Evolutionary conservation across 2,113 vertebrate species (phyloP).

Genomic region (Egretta garzetta): DNA sequence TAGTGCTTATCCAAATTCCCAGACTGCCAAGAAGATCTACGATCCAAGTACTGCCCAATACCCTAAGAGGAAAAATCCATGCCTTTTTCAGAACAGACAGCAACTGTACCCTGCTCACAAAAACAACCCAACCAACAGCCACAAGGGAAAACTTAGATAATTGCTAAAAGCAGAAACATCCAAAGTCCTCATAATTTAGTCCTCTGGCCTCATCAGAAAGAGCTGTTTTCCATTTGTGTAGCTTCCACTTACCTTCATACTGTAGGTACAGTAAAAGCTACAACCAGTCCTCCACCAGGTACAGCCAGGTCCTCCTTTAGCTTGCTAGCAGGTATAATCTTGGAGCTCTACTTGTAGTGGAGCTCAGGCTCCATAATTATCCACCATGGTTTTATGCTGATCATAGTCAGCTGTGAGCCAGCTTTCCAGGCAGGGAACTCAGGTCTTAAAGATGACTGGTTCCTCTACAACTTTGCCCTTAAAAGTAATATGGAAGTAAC

Average conservation of each 20-base stretch:
- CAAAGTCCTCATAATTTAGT: rapidly evolving
- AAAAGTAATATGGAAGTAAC: neutral
- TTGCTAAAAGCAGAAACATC: neutral
- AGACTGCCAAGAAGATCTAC: neutral
- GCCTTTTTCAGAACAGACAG: neutral
- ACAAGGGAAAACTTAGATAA: neutral
- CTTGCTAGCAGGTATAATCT: rapidly evolving
- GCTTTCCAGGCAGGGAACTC: neutral
- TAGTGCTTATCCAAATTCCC: neutral
- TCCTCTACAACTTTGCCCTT: neutral
- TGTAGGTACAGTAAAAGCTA: neutral
- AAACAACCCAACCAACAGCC: neutral
- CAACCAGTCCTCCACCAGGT: neutral
- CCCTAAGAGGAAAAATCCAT: rapidly evolving
- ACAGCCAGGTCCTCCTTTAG: rapidly evolving
- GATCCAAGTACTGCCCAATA: neutral
- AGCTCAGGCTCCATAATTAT: neutral
- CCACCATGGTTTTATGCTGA: neutral
- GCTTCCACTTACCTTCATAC: neutral
- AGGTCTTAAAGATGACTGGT: neutral
- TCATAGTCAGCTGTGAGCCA: neutral
- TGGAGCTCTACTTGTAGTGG: rapidly evolving
- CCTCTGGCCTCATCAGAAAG: too few relatives aligned
- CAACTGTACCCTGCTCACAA: neutral
- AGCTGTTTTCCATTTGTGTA: neutral